These are phyloP conservation scores for Stenchaetothrips biformis DNA, from an alignment of 2,888 invertebrate species.

Conservation along the genomic window DNA sequence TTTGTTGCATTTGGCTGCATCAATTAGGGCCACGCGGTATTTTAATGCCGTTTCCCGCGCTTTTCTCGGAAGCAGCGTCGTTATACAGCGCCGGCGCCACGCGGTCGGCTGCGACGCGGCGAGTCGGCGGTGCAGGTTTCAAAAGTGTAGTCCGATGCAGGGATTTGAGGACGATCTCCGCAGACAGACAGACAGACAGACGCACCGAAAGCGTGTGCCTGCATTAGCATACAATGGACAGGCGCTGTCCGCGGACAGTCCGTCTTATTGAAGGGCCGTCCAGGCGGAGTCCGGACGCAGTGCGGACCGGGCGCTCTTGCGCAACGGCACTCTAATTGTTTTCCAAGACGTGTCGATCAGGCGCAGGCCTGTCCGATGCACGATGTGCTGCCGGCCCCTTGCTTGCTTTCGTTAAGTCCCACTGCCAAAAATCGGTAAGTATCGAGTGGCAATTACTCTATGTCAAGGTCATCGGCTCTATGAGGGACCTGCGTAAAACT, in stretches of 20 bases:
- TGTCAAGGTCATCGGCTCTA: too few species aligned
- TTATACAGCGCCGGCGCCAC: background rate
- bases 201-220: background rate
- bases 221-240: slow-evolving; percentile 10
- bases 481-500: too few species aligned
- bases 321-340: background rate
- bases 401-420: too few species aligned
- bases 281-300: background rate
- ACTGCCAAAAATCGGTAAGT: too few species aligned
- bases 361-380: background rate
- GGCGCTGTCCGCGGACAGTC: background rate
- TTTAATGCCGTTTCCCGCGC: slow-evolving; percentile 22
- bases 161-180: too few species aligned
- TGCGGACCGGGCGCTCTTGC: background rate
- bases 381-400: too few species aligned
- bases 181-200: too few species aligned
- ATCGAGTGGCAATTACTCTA: too few species aligned
- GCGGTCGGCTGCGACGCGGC: too few species aligned
- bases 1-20: background rate
- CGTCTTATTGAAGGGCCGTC: background rate
- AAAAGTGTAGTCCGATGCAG: too few species aligned
- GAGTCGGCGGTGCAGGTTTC: too few species aligned
- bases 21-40: slow-evolving; percentile 2
- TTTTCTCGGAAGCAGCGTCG: slow-evolving; percentile 1
- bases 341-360: background rate